A percentile compares a stretch with the other conserved stretches of the same genome.
These are phyloP conservation scores for Ambastaia sidthimunki DNA, from an alignment of 2,797 vertebrate genomes.

Conservation along the genomic window DNA sequence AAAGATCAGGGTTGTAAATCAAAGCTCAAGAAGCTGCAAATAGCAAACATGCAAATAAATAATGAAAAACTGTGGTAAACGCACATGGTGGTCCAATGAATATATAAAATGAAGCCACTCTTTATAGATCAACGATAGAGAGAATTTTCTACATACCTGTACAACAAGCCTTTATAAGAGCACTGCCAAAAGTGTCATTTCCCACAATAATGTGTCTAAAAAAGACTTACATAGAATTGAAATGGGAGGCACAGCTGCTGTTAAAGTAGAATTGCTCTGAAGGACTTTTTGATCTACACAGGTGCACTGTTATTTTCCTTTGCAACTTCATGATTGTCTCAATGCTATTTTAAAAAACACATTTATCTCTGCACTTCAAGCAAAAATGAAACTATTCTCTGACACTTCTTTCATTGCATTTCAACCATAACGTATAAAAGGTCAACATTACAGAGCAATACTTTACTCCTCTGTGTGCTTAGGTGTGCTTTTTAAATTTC, in stretches of 20 bases:
- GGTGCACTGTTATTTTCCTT: not conserved
- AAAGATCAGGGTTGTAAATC: slow-evolving; percentile 37
- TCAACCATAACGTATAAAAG: slow-evolving; percentile 26
- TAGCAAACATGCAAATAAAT: slow-evolving; percentile 7
- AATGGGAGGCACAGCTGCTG: not conserved
- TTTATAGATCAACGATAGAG: not conserved
- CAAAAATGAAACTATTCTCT: slow-evolving; percentile 4
- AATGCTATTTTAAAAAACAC: not conserved
- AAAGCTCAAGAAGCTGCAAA: slow-evolving; percentile 3
- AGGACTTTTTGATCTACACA: slow-evolving; percentile 9
- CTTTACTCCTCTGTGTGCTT: too few relatives aligned
- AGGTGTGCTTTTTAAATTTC: not conserved
- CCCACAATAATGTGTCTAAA: slow-evolving; percentile 3
- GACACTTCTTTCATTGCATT: slow-evolving; percentile 1
- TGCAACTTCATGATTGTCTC: not conserved
- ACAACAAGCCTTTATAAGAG: not conserved
- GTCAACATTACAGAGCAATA: not conserved
- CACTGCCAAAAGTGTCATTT: too few relatives aligned
- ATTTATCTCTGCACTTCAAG: not conserved
- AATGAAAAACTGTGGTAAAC: too few relatives aligned
- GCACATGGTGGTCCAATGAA: not conserved
- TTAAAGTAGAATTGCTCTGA: slow-evolving; percentile 11
- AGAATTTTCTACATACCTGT: not conserved
- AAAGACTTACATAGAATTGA: not conserved
- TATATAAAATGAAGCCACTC: not conserved